Evolutionary conservation across 2,113 vertebrate species (phyloP).

Genomic region (Monopterus albus): DNA sequence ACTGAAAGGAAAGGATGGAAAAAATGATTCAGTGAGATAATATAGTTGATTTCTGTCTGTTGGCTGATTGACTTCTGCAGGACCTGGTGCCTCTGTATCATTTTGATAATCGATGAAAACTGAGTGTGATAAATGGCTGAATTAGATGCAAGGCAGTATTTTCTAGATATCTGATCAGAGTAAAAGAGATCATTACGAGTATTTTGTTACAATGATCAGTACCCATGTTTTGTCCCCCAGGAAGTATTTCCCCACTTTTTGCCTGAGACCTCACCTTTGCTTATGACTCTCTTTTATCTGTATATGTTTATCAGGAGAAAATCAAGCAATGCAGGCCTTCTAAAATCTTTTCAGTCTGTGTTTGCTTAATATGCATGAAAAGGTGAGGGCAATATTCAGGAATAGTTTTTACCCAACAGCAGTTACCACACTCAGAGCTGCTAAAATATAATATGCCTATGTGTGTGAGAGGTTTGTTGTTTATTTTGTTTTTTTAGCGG

Average conservation of each 20-base stretch:
- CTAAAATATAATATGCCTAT: too few species aligned
- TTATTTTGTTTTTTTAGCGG: too few species aligned
- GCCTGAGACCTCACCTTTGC: not conserved
- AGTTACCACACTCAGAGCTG: too few species aligned
- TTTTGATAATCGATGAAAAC: not conserved
- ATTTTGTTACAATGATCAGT: not conserved
- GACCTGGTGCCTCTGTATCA: not conserved
- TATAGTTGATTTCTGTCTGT: slow-evolving; percentile 6
- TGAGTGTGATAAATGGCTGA: too few species aligned
- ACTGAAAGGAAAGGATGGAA: not conserved
- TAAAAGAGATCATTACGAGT: too few species aligned
- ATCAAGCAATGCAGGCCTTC: not conserved
- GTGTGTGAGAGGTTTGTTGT: too few species aligned
- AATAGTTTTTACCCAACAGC: too few species aligned
- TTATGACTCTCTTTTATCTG: too few species aligned
- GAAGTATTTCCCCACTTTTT: not conserved
- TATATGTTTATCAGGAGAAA: too few species aligned
- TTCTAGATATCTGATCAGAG: not conserved
- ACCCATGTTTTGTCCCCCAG: too few species aligned
- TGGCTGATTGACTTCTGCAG: not conserved
- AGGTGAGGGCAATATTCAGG: too few species aligned
- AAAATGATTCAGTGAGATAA: slow-evolving; percentile 4
- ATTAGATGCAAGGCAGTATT: not conserved
- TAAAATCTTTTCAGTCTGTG: not conserved
- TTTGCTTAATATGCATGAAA: slow-evolving; percentile 9